Evolutionary conservation across 2,113 vertebrate genomes (phyloP).

Genomic region (Kobus ellipsiprymnus): DNA sequence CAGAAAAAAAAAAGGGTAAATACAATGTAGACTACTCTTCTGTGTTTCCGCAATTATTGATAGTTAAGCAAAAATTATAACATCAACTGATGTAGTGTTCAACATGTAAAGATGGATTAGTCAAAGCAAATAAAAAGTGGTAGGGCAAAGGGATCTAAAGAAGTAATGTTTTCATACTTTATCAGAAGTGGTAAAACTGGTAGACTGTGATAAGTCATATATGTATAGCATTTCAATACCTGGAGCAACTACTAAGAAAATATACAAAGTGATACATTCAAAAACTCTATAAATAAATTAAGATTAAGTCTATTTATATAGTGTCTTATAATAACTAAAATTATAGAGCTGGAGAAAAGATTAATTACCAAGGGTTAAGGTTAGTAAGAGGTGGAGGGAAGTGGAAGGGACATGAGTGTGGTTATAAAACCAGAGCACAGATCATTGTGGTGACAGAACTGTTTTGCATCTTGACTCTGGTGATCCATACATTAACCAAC

Average conservation of each 20-base stretch:
- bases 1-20: not conserved
- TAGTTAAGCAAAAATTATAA: not conserved
- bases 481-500: not conserved
- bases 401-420: rapidly evolving
- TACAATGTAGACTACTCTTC: not conserved
- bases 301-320: not conserved
- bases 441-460: not conserved
- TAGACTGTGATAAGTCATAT: not conserved
- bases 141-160: not conserved
- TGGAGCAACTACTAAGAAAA: not conserved
- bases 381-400: not conserved
- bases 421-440: not conserved
- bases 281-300: not conserved
- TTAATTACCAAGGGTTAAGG: not conserved
- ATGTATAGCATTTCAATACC: not conserved
- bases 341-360: not conserved
- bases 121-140: not conserved
- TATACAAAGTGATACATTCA: not conserved
- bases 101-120: not conserved
- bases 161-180: not conserved
- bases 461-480: not conserved
- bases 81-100: not conserved
- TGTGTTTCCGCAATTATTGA: not conserved
- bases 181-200: not conserved
- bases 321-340: not conserved